Base-by-base conservation (phyloP, 2,888 invertebrate genomes). In the Nephrocerus scutellatus region DNA sequence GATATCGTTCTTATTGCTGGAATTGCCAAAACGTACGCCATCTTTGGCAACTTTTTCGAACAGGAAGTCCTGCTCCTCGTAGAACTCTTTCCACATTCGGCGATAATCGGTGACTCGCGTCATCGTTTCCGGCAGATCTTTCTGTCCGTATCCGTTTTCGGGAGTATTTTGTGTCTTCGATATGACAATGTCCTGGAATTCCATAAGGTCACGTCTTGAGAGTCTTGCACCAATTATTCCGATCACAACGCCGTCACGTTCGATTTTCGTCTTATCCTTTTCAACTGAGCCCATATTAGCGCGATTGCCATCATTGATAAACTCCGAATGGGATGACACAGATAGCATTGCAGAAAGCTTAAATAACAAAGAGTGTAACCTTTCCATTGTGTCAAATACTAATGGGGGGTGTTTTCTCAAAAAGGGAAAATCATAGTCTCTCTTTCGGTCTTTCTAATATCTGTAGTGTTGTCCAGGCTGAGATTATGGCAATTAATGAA, bases 241-340 rank as follows among this genome's bases (percentile, higher is more conserved):
- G 28, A 75, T 62, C 4, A 76, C 67, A 5, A 74, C 67, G 10
- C 75, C 77, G 30, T 66, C 62, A 1, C 59, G 60, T 54, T 73
- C 70, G 21, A 75, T 56, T 6, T 60, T 60, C 6, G 59, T 54
- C 29, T 70, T 59, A 42, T 62, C 46, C 3, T n/a, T 33, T 18
- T 61, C 62, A 8, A 68, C 57, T 13, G 66, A 55, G 4, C 74
- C 77, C 40, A 63, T 57, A 54, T 77, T 77, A 28, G 69, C 63
- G 5, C 77, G 67, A 33, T 71, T 68, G 6, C 77, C 77, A 49
- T 74, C 66, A 46, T 77, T 77, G 26, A 76, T 66, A 50, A 76
- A 75, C 53, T 74, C 72, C 3, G 73, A 70, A 46, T 72, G 71
- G 0, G 76, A 76, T 30, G 72, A 73, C 28, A 75, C 68, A 5